These are phyloP conservation scores for Bothrops alternatus DNA, from an alignment of 2,797 vertebrate genomes.

Conservation along the genomic window DNA sequence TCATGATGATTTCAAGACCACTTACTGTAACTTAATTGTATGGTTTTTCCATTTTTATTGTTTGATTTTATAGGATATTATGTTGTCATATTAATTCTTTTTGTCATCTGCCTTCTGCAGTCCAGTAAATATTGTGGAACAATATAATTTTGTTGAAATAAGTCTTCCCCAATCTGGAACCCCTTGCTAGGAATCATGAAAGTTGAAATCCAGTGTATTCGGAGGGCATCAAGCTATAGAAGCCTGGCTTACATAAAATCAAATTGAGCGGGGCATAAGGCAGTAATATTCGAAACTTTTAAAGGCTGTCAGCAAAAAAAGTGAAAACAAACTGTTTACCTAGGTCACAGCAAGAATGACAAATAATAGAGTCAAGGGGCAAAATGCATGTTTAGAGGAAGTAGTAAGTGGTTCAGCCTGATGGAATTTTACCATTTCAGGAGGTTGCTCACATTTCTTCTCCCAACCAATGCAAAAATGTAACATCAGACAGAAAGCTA, in stretches of 20 bases:
- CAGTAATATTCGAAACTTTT: no score
- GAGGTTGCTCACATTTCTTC: background rate
- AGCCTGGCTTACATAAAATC: background rate
- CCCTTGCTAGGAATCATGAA: background rate
- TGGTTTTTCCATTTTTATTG: background rate
- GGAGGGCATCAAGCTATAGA: background rate
- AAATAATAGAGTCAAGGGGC: background rate
- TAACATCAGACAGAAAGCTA: background rate
- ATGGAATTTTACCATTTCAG: background rate
- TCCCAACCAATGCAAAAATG: background rate
- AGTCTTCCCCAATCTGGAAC: background rate
- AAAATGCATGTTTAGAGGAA: background rate
- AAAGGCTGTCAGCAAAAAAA: background rate
- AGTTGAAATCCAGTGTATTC: background rate
- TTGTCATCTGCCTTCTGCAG: background rate
- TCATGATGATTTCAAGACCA: background rate
- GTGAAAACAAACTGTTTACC: background rate
- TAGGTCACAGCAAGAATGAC: background rate
- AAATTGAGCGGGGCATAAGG: background rate
- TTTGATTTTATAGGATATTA: background rate
- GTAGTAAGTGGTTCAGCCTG: background rate
- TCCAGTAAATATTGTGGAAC: background rate
- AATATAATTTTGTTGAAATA: background rate
- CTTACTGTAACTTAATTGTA: background rate
- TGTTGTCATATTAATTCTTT: background rate